Conservation (phyloP, 2,888 invertebrate genomes). For the Cheilosia soror region DNA sequence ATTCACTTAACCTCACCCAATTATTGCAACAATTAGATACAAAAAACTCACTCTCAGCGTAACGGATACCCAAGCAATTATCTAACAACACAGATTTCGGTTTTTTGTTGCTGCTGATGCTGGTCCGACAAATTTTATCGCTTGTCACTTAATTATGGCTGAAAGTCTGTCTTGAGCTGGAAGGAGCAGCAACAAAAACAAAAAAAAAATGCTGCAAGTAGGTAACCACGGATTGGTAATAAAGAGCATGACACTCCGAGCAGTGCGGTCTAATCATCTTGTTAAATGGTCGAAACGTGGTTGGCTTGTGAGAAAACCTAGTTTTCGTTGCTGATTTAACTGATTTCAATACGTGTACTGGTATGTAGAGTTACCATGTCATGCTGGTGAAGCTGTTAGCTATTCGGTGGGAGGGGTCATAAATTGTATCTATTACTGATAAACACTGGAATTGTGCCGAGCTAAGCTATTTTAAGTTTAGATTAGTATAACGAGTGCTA, state of each 20-base stretch:
- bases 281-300: conserved; percentile 63
- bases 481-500: no score
- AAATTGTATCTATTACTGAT: conserved; percentile 24
- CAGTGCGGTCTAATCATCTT: conserved; percentile 53
- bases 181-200: conserved; percentile 11
- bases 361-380: conserved; percentile 3
- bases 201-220: conserved; percentile 26
- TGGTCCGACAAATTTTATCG: conserved; percentile 65
- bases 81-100: conserved; percentile 25
- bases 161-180: conserved; percentile 21
- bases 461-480: neutral
- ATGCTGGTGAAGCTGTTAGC: neutral
- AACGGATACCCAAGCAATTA: conserved; percentile 58
- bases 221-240: conserved; percentile 53
- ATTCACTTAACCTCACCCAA: conserved; percentile 14
- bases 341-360: conserved; percentile 27
- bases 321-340: conserved; percentile 35
- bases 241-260: conserved; percentile 53
- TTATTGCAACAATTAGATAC: conserved; percentile 52
- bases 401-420: neutral
- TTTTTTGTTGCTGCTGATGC: conserved; percentile 3
- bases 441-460: neutral
- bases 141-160: conserved; percentile 69
- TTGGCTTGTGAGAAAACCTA: conserved; percentile 29
- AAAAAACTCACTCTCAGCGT: conserved; percentile 32